Base-by-base conservation (phyloP, 2,888 invertebrate genomes). In the Maniola hyperantus region DNA sequence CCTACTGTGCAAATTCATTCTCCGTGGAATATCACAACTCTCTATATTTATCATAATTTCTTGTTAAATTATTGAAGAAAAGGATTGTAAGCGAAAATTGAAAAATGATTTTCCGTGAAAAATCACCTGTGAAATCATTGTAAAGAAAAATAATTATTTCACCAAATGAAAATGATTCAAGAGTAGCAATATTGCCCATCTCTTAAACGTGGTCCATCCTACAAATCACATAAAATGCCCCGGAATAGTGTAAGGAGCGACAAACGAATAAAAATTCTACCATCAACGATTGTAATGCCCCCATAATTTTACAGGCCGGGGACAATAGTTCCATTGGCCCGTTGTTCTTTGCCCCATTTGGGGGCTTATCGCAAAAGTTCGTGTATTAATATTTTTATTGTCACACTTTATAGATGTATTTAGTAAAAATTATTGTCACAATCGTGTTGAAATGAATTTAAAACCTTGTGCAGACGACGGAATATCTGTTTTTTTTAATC, bases 351-450 rank as follows among this genome's bases (percentile, higher is more conserved):
- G 74, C 68, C 71, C 73, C 71, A 64, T 67, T 71, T 67, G 73
- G 64, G 64, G 61, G 64, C 63, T 72, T 72, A 75, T 73, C 55
- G 71, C 61, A 5, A 68, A 77, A 77, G 64, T 77, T 77, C 71
- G 58, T 63, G 64, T 72, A 67, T 77, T 73, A 73, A 71, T 64
- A 73, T 74, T 77, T 33, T 75, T 76, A 77, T 75, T 74, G 68
- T 69, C 65, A 68, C 71, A 61, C 66, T 71, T 74, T 75, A 73
- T 74, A 65, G 71, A 65, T 59, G 67, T 73, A 71, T 77, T 74
- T 74, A 76, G 75, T 59, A 65, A 67, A 72, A 72, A 72, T 73
- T 73, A 76, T 73, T 69, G 74, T 70, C 69, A 62, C 71, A 70
- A 36, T 68, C 20, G 67, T 63, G 58, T 68, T 53, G 61, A 46